phyloP scores from a whole-genome alignment of 2,113 vertebrate species.

The Mobula birostris region DNA sequence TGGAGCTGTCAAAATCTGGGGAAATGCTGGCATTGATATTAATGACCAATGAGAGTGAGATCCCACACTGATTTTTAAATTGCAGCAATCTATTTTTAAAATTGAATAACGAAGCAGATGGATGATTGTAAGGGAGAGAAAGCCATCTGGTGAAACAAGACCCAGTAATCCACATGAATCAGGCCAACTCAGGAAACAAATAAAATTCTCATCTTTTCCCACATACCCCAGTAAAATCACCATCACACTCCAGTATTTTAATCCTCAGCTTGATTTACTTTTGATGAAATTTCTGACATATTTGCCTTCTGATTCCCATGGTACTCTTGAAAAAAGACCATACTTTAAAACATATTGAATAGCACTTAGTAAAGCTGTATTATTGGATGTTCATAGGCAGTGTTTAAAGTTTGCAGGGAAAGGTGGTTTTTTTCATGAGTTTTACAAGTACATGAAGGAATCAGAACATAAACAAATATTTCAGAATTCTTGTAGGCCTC shows the following conservation, averaged over 20 bases:
- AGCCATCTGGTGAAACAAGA: not conserved
- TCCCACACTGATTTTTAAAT: not conserved
- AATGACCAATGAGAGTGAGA: not conserved
- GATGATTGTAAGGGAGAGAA: not conserved
- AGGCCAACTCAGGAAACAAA: not conserved
- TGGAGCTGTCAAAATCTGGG: not conserved
- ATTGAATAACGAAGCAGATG: not conserved
- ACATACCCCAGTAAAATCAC: not conserved
- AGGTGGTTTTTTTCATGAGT: not conserved
- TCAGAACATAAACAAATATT: not conserved
- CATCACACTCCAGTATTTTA: not conserved
- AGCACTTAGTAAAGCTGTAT: not conserved
- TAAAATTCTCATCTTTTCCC: not conserved
- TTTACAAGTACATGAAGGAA: not conserved
- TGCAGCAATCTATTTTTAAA: not conserved
- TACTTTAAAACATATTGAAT: not conserved
- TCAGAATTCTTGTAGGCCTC: not conserved
- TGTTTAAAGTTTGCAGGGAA: not conserved
- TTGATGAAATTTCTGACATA: not conserved
- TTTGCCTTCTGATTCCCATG: not conserved
- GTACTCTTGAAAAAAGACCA: not conserved
- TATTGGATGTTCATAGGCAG: not conserved
- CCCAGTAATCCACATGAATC: not conserved
- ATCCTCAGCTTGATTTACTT: not conserved
- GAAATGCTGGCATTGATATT: not conserved